These are phyloP conservation scores for Psilopsiagon aymara DNA, from an alignment of 2,113 vertebrate genomes.

Conservation along the genomic window DNA sequence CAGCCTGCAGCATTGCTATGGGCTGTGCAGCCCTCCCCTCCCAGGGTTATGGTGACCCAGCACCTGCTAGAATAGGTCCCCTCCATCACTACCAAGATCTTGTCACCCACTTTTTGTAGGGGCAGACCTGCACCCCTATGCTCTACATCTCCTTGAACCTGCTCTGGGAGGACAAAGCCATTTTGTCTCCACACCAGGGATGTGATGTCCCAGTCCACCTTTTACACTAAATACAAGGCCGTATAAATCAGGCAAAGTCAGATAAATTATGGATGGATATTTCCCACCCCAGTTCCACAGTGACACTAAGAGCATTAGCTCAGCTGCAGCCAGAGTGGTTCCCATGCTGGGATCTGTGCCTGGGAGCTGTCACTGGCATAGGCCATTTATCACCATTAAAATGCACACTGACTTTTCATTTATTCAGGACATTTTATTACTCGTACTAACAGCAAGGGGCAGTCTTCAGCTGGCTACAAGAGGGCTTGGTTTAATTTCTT, in stretches of 20 bases:
- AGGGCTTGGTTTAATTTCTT: rapidly evolving
- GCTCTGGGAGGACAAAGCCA: background rate
- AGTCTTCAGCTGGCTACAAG: background rate
- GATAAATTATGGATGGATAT: rapidly evolving
- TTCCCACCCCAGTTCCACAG: rapidly evolving
- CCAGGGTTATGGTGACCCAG: rapidly evolving
- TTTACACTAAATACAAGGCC: background rate
- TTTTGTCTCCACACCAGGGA: background rate
- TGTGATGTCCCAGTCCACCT: rapidly evolving
- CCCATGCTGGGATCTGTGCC: rapidly evolving
- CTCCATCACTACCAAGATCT: rapidly evolving
- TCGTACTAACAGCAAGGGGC: background rate
- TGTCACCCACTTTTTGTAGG: rapidly evolving
- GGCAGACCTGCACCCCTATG: rapidly evolving
- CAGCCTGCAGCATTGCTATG: background rate
- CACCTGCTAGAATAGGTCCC: background rate
- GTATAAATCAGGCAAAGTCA: rapidly evolving
- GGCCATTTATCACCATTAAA: background rate
- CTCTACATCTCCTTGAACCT: rapidly evolving
- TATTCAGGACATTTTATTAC: background rate
- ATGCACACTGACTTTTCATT: rapidly evolving
- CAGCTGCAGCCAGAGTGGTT: rapidly evolving
- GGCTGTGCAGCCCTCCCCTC: background rate
- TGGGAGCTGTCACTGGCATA: background rate
- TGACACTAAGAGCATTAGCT: background rate